Percentiles rank a stretch among this genome's conserved stretches.
These are phyloP conservation scores for Tichodroma muraria DNA, from an alignment of 2,113 vertebrate species.

Conservation along the genomic window DNA sequence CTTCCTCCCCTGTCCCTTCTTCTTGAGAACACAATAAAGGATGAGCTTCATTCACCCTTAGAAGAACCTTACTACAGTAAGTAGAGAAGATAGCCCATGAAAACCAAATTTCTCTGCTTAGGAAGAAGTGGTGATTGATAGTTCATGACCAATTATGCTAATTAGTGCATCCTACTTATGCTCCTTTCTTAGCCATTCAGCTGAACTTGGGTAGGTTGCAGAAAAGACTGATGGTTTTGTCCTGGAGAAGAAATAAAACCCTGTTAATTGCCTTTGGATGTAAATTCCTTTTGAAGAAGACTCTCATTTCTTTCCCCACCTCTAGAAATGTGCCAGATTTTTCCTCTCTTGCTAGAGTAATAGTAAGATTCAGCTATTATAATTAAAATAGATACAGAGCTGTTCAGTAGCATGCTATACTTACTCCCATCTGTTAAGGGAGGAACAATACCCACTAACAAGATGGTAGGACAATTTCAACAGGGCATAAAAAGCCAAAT, in stretches of 20 bases:
- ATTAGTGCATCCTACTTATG: background rate
- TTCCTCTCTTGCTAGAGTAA: background rate
- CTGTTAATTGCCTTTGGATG: background rate
- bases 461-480: background rate
- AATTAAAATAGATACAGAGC: slow-evolving; percentile 21
- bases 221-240: background rate
- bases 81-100: background rate
- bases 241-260: background rate
- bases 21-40: background rate
- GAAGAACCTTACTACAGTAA: background rate
- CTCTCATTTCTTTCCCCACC: background rate
- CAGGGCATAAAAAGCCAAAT: slow-evolving; percentile 14
- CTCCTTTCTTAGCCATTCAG: background rate
- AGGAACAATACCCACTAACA: background rate
- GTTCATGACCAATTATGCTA: background rate
- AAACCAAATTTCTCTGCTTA: background rate
- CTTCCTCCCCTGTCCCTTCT: rapidly evolving
- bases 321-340: slow-evolving; percentile 2
- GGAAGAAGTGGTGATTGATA: background rate
- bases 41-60: background rate
- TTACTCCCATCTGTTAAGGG: slow-evolving; percentile 25
- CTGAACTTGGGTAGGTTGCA: background rate
- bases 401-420: background rate
- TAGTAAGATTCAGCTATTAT: slow-evolving; percentile 4
- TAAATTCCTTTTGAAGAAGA: slow-evolving; percentile 16